A percentile compares a stretch with the other conserved stretches of the same genome.
These are phyloP conservation scores for Paracentrotus lividus DNA, from an alignment of 53 echinoderm and acorn worm genomes.

Conservation along the genomic window DNA sequence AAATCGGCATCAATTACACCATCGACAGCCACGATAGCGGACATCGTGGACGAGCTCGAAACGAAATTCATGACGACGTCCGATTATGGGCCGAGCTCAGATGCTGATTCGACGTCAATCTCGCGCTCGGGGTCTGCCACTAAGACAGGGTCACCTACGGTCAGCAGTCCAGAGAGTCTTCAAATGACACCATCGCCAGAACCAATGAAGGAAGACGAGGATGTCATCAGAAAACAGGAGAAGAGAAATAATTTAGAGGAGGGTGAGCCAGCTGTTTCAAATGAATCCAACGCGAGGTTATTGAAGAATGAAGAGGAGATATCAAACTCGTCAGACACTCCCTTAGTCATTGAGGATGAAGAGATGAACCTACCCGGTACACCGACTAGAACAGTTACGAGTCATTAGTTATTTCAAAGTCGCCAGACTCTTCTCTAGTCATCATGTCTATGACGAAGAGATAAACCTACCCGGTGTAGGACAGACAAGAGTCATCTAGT, in stretches of 20 bases:
- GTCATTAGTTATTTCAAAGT: not conserved
- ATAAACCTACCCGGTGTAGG: no score
- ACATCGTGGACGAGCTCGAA: conserved; percentile 6
- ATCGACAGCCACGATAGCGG: not conserved
- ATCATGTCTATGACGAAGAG: no score
- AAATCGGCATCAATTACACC: not conserved
- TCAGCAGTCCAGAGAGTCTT: conserved; percentile 6
- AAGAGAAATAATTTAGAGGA: not conserved
- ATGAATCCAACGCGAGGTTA: not conserved
- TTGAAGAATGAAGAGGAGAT: not conserved
- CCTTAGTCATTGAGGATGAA: conserved; percentile 8
- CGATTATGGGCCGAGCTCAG: not conserved
- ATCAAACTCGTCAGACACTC: not conserved
- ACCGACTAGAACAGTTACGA: not conserved
- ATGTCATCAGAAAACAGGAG: not conserved
- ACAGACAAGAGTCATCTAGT: no score
- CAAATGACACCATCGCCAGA: conserved; percentile 5
- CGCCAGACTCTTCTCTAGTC: no score
- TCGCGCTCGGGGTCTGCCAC: not conserved
- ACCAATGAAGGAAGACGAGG: not conserved
- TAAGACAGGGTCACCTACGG: not conserved
- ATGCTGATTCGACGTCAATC: not conserved
- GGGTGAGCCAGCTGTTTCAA: not conserved
- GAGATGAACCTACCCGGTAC: conserved; percentile 4
- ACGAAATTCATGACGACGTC: conserved; percentile 8